Conservation (phyloP, 2,113 vertebrate genomes). For the Oostethus manadensis region DNA sequence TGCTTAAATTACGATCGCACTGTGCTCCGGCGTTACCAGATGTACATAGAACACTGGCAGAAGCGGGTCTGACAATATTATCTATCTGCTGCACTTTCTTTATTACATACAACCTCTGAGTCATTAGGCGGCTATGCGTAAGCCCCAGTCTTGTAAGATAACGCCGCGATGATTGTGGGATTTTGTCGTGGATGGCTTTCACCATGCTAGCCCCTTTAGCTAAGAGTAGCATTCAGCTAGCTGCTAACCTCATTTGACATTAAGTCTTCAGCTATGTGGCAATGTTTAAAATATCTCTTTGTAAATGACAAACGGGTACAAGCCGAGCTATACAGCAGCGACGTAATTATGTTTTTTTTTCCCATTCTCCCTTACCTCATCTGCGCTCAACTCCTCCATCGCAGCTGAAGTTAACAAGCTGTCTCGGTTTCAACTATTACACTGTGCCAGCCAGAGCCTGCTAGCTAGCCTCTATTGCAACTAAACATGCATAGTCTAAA, state of each 20-base stretch:
- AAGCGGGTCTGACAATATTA: background rate
- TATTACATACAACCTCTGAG: background rate
- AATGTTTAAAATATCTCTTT: background rate
- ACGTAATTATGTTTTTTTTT: background rate
- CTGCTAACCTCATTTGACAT: conserved; percentile 12
- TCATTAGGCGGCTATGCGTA: fast-evolving
- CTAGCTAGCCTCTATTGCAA: conserved; percentile 66
- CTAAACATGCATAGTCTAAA: conserved; percentile 78
- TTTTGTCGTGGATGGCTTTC: conserved; percentile 20
- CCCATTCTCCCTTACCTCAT: conserved; percentile 82
- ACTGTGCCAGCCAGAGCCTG: conserved; percentile 70
- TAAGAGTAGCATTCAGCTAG: conserved; percentile 23
- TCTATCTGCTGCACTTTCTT: background rate
- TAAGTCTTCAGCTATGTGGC: background rate
- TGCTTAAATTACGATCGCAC: background rate
- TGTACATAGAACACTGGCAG: background rate
- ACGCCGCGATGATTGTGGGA: background rate
- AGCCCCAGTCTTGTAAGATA: background rate
- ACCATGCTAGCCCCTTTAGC: conserved; percentile 29
- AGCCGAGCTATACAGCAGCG: background rate
- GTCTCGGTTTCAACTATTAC: conserved; percentile 58
- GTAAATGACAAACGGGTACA: background rate
- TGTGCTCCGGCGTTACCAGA: background rate
- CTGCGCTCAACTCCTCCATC: conserved; percentile 98
- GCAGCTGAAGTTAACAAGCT: conserved; percentile 57